Evolutionary conservation across 2,888 invertebrate genomes (phyloP), one percentile per base, ranked within the genome.

Genomic region (Neelides folsomi): DNA sequence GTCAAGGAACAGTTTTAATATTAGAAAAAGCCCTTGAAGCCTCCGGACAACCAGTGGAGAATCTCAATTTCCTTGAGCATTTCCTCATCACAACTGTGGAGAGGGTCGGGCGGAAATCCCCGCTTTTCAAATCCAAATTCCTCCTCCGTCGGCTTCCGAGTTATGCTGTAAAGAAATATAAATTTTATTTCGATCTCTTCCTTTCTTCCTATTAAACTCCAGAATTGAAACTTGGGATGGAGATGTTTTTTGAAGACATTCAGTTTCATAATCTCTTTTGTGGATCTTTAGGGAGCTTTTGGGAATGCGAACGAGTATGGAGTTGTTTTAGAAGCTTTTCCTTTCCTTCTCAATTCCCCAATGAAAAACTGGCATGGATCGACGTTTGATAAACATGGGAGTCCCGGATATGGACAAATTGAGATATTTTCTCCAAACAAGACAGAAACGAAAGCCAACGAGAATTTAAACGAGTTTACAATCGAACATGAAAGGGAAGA

Each of bases 241-340:
- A 37, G n/a, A 13, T n/a, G 18, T n/a, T n/a, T 40, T 39, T 19
- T n/a, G 9, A 9, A 45, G 38, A 41, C 20, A 34, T 34, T 39
- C 13, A 36, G 18, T 51, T 51, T 49, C 47, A 16, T 10, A 16
- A 20, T 12, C 19, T 49, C 35, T 49, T 18, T 35, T 7, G n/a
- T 34, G 16, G 12, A 3, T 46, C 52, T 51, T 18, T 38, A 63
- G 63, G 51, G 55, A 5, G 56, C 63, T 1, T 60, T 40, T 42
- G 51, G 53, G 7, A 62, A 60, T 42, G 62, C 53, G 37, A 63
- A 62, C 36, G 63, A 63, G 41, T 63, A 62, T 35, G 61, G 53
- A 7, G 40, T 63, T 18, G 53, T 63, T 34, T 47, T 63, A 15
- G 53, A 59, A 15, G 54, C 57, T 15, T 52, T 63, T 19, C 49